Percentiles rank a stretch among this genome's conserved stretches.
Evolutionary conservation across 2,797 vertebrate species (phyloP).

Genomic region (Artibeus jamaicensis): DNA sequence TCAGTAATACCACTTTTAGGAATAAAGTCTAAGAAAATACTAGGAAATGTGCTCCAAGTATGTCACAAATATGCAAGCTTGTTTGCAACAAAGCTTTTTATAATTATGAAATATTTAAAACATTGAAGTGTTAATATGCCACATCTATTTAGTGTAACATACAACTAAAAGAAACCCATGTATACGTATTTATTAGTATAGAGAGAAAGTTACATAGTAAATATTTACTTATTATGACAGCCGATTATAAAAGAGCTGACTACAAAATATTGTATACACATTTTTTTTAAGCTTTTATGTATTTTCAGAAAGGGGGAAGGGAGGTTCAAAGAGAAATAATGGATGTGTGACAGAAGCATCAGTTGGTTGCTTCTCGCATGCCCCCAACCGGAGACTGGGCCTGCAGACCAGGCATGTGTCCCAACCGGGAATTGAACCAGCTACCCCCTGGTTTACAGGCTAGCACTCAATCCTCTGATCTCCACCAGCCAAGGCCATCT

Average conservation of each 20-base stretch:
- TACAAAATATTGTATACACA: not conserved
- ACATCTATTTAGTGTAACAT: not conserved
- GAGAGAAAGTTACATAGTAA: not conserved
- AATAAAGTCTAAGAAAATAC: not conserved
- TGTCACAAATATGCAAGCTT: not conserved
- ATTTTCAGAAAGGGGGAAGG: no score
- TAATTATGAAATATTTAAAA: not conserved
- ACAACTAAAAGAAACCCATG: not conserved
- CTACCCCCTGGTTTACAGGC: no score
- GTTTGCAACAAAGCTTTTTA: not conserved
- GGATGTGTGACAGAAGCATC: no score
- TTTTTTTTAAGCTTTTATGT: no score
- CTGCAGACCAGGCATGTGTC: no score
- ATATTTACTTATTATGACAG: not conserved
- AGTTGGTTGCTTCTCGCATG: no score
- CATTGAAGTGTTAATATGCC: not conserved
- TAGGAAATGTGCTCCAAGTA: not conserved
- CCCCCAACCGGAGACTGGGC: no score
- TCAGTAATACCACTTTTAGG: not conserved
- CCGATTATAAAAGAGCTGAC: not conserved
- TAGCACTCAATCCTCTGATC: no score
- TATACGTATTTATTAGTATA: not conserved
- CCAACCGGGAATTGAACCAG: no score
- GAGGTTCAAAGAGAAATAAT: no score
- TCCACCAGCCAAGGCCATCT: not conserved